These are phyloP conservation scores for Ceriagrion tenellum DNA, from an alignment of 2,888 invertebrate genomes.

Conservation along the genomic window DNA sequence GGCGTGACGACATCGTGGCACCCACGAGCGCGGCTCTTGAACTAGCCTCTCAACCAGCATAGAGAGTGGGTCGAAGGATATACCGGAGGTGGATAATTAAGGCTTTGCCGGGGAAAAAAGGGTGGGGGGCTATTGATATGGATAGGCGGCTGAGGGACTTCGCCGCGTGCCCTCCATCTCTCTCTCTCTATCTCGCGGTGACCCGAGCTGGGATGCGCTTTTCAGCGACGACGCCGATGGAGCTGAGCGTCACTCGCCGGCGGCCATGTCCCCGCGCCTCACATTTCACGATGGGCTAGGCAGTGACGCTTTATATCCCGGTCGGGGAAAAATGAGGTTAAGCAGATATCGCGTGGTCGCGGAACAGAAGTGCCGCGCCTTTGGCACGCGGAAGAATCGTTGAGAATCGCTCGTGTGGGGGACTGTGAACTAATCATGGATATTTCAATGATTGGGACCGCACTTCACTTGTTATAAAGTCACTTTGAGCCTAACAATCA, in stretches of 20 bases:
- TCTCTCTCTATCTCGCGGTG: not conserved
- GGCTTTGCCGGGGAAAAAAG: not conserved
- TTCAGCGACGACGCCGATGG: not conserved
- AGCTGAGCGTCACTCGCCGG: not conserved
- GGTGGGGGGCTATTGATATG: too few relatives aligned
- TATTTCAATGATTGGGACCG: too few relatives aligned
- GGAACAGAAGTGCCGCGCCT: too few relatives aligned
- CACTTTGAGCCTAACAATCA: too few relatives aligned
- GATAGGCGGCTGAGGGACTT: too few relatives aligned
- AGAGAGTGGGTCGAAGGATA: conserved; percentile 21
- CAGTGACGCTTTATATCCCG: not conserved
- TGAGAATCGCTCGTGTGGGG: too few relatives aligned
- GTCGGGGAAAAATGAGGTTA: not conserved
- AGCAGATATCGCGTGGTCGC: too few relatives aligned
- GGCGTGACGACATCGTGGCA: not conserved
- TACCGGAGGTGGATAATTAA: conserved; percentile 24
- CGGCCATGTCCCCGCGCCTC: not conserved
- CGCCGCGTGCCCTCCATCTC: too few relatives aligned
- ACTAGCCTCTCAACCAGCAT: not conserved
- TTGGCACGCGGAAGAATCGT: too few relatives aligned
- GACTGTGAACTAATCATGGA: too few relatives aligned
- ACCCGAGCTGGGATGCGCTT: not conserved
- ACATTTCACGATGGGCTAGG: not conserved
- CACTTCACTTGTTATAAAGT: too few relatives aligned
- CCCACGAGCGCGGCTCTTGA: not conserved